Conservation (phyloP, 2,888 invertebrate genomes). For the Tenthredo notha region DNA sequence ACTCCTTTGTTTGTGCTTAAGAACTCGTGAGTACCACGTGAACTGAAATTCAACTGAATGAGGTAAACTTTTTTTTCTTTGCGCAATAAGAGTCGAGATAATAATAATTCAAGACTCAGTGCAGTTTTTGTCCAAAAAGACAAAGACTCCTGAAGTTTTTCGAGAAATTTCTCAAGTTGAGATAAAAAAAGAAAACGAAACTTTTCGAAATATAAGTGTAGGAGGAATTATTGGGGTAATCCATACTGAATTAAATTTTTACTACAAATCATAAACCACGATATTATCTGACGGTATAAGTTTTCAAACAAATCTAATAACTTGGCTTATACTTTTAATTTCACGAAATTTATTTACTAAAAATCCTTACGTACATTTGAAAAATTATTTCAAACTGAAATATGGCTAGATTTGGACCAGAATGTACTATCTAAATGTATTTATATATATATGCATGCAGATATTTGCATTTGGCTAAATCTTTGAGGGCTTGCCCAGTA, state of each 20-base stretch:
- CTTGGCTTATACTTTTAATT: not conserved
- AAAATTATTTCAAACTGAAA: not conserved
- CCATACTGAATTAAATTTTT: not conserved
- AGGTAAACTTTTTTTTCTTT: not conserved
- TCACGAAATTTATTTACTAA: not conserved
- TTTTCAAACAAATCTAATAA: not conserved
- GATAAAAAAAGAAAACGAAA: not conserved
- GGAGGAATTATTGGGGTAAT: not conserved
- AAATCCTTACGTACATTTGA: not conserved
- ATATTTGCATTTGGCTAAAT: constrained; percentile 31
- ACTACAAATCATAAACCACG: not conserved
- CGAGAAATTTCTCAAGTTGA: not conserved
- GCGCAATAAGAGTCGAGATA: no score
- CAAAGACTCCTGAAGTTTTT: no score
- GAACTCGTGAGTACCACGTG: not conserved
- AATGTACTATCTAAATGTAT: not conserved
- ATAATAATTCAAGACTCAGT: no score
- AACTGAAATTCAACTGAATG: not conserved
- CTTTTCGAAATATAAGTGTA: not conserved
- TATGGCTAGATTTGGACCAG: not conserved
- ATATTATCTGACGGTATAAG: not conserved
- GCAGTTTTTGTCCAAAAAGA: no score
- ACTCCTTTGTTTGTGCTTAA: not conserved
- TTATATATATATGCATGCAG: not conserved
- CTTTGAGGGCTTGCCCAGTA: constrained; percentile 35